phyloP scores from a whole-genome alignment of 1,140 invertebrate genomes.

The Epicauta chinensis region DNA sequence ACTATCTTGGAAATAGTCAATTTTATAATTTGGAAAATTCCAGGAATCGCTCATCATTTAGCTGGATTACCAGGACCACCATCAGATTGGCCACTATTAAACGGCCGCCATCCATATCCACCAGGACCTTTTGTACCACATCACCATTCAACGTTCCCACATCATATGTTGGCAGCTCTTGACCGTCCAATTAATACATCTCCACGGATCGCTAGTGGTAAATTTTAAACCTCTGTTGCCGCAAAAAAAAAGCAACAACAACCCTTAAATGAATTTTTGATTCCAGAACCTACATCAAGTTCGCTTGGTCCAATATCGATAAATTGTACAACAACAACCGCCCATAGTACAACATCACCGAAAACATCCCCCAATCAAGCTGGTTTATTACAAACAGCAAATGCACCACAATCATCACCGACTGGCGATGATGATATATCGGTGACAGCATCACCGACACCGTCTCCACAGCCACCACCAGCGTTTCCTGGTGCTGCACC shows the following conservation, averaged over 20 bases:
- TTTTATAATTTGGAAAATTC: too few species aligned
- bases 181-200: slow-evolving; percentile 41
- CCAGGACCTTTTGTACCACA: slow-evolving; percentile 48
- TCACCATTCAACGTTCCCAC: slow-evolving; percentile 50
- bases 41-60: slow-evolving; percentile 60
- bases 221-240: too few species aligned
- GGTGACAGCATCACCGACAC: slow-evolving; percentile 56
- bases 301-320: slow-evolving; percentile 41
- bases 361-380: slow-evolving; percentile 44
- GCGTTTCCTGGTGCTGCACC: slow-evolving; percentile 44
- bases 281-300: slow-evolving; percentile 37
- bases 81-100: slow-evolving; percentile 55
- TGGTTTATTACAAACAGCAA: slow-evolving; percentile 43
- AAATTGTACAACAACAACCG: slow-evolving; percentile 38
- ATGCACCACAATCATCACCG: slow-evolving; percentile 43
- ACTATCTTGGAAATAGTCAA: too few species aligned
- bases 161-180: slow-evolving; percentile 49
- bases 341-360: slow-evolving; percentile 62
- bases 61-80: slow-evolving; percentile 50
- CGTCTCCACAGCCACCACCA: slow-evolving; percentile 45
- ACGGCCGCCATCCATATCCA: slow-evolving; percentile 49
- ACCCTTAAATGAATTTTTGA: slow-evolving; percentile 8
- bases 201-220: slow-evolving; percentile 42
- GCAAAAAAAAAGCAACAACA: background rate
- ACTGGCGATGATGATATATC: slow-evolving; percentile 58